phyloP scores from a whole-genome alignment of 2,113 vertebrate species.

The Myotis davidii region DNA sequence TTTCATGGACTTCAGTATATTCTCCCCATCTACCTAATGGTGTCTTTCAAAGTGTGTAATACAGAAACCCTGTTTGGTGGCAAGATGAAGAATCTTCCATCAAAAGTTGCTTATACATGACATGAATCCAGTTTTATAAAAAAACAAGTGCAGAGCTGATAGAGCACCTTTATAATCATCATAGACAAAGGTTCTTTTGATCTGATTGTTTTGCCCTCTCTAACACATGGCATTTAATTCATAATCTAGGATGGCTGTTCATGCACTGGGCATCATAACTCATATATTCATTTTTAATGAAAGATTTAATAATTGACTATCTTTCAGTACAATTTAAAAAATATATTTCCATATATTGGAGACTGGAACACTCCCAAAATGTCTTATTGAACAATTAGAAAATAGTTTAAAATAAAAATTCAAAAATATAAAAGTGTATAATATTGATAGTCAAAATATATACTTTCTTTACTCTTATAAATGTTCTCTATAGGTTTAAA shows the following conservation, averaged over 20 bases:
- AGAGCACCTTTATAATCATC: rapidly evolving
- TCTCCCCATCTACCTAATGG: not conserved
- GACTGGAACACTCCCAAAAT: not conserved
- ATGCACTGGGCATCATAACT: not conserved
- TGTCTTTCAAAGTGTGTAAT: not conserved
- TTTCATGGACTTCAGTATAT: not conserved
- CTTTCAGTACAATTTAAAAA: not conserved
- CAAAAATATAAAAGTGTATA: not conserved
- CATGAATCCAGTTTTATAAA: not conserved
- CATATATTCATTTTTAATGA: not conserved
- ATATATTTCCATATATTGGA: not conserved
- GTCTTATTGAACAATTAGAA: not conserved
- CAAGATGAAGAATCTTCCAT: not conserved
- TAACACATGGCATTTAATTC: not conserved
- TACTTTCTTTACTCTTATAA: not conserved
- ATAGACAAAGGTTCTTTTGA: not conserved
- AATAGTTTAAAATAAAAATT: not conserved
- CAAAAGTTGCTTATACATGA: not conserved
- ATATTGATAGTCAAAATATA: not conserved
- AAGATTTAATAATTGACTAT: not conserved
- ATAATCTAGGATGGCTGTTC: not conserved
- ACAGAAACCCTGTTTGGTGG: not conserved
- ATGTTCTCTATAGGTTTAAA: not conserved
- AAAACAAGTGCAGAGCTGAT: not conserved
- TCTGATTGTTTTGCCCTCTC: not conserved